Percentiles rank a stretch among this genome's conserved stretches.
phyloP scores from a whole-genome alignment of 2,797 vertebrate genomes.

The Epinephelus awoara region DNA sequence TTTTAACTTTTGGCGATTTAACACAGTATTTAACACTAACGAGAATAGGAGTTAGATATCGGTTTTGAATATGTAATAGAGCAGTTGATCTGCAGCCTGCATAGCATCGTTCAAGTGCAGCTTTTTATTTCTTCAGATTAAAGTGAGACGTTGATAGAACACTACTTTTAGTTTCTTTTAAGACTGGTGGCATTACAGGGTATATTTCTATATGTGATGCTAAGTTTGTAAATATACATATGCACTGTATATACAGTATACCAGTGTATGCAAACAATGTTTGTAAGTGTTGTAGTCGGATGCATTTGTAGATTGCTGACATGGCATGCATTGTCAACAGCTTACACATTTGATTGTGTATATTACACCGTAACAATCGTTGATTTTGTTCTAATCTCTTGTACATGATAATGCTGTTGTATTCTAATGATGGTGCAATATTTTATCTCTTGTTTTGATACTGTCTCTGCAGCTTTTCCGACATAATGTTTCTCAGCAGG shows the following conservation, averaged over 20 bases:
- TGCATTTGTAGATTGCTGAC: conserved; percentile 80
- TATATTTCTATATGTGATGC: conserved; percentile 84
- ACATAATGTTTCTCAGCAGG: conserved; percentile 71
- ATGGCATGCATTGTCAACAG: conserved; percentile 81
- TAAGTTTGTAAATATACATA: conserved; percentile 70
- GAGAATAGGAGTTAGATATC: conserved; percentile 67
- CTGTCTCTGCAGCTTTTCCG: conserved; percentile 78
- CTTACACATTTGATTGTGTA: conserved; percentile 81
- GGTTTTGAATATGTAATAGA: conserved; percentile 69
- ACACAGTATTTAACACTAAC: conserved; percentile 75
- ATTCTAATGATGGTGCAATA: conserved; percentile 88
- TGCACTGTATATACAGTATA: conserved; percentile 80
- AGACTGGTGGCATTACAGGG: conserved; percentile 86
- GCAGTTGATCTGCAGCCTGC: conserved; percentile 83
- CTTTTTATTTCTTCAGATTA: conserved; percentile 68
- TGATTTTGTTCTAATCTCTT: conserved; percentile 76
- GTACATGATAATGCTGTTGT: conserved; percentile 85
- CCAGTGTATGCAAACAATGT: conserved; percentile 83
- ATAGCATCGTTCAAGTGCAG: conserved; percentile 67
- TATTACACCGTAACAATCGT: conserved; percentile 82
- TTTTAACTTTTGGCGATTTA: conserved; percentile 63
- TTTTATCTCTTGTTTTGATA: conserved; percentile 86
- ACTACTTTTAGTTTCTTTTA: conserved; percentile 76
- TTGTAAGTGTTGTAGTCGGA: conserved; percentile 79
- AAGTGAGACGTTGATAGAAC: conserved; percentile 64